Base-by-base conservation (phyloP, 2,888 invertebrate genomes). In the Agriopis leucophaearia region DNA sequence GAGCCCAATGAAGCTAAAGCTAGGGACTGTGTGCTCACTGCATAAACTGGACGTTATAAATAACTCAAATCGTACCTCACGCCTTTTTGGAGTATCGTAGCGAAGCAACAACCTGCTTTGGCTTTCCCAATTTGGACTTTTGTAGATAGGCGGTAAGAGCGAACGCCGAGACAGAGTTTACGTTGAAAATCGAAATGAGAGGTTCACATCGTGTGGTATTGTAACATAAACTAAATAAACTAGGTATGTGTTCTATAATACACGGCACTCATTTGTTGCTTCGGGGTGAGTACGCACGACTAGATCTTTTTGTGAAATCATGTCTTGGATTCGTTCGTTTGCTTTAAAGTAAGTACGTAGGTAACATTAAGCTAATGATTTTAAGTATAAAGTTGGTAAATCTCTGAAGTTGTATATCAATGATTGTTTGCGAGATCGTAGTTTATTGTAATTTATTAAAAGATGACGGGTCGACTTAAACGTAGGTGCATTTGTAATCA, bases 11-110 rank as follows among this genome's bases (percentile, higher is more conserved):
- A 86, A 86, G 84, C 83, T 77, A 83, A 87, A 84, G 84, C 88
- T 86, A 88, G 85, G 88, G 85, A 47, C 64, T 60, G 67, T 68
- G 64, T 64, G 67, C 87, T 84, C 83, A 81, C 84, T 87, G 86
- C 84, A 88, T 86, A 88, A 89, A 89, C 91, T 89, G 89, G 90
- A 84, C 83, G 86, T 87, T 87, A 92, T 92, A 92, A 92, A 92
- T 92, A 92, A 92, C 91, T 88, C 86, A 85, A 88, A 88, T 81
- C 88, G 86, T 90, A 89, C 89, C 87, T 90, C 88, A 88, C 85
- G 81, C 86, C 84, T 87, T 90, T 88, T 86, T 81, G 74, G 83
- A 81, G 78, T 79, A 78, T 78, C 80, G 74, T 81, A 83, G 82
- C 80, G 83, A 83, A 81, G 81, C 82, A 81, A 78, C 73, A 75